Base-by-base conservation (phyloP, 1,140 invertebrate species). In the Sitobion miscanthi region DNA sequence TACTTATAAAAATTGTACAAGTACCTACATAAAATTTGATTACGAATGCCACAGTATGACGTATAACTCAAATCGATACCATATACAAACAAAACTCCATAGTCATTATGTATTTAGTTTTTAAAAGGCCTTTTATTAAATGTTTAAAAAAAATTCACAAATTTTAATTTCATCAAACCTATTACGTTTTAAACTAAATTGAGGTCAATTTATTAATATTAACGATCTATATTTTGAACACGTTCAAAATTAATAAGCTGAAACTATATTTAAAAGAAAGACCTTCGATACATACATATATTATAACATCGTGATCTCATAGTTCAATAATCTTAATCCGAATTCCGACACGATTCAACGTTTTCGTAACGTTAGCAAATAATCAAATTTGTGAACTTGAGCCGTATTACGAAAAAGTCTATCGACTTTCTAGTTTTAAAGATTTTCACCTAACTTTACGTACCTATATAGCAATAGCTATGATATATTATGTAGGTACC, bases 251-350 rank as follows among this genome's bases (percentile, higher is more conserved):
- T 45, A 69, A 69, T 42, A 90, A 45, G 23, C 11, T 30, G 5
- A 45, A 30, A 2, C 25, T 90, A 45, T 90, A 45, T 54, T 69
- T 62, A 90, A 69, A 69, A 62, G 88, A 90, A 69, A 69, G 89
- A 90, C 89, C 89, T 90, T 90, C 54, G 57, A 35, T 54, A 54
- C 30, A 47, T 87, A 49, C 45, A 52, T 11, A 42, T 38, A 57
- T 90, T 45, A 90, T 30, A 20, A 45, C 89, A 45, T 90, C 54
- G 38, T 69, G 54, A 90, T 90, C 42, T 90, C 57, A 69, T 69
- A 69, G 89, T 90, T 90, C 88, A 90, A 90, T 90, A 90, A 90
- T 90, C 54, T 20, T 35, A 90, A 62, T 45, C 11, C 25, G 57
- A 69, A 69, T 45, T 69, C 35, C 54, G 17, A 47, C 57, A 90